Conservation (phyloP, 1,140 invertebrate species). For the Drosophila malerkotliana region DNA sequence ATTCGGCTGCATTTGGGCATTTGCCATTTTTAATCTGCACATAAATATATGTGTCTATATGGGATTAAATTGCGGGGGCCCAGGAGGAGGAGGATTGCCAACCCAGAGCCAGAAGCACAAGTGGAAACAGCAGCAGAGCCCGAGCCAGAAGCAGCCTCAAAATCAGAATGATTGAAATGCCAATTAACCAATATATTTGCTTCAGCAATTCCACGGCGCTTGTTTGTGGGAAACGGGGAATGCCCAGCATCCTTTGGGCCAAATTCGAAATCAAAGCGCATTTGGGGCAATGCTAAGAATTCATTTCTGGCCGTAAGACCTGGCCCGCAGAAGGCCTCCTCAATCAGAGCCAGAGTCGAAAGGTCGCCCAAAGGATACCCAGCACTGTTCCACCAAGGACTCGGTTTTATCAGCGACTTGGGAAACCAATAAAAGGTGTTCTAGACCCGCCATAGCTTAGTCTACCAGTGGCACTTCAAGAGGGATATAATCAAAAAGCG, state of each 20-base stretch:
- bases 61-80: background rate
- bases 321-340: slow-evolving; percentile 16
- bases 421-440: too few relatives aligned
- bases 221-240: slow-evolving; percentile 16
- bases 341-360: slow-evolving; percentile 46
- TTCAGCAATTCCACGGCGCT: slow-evolving; percentile 7
- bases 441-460: too few relatives aligned
- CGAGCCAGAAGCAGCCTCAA: background rate
- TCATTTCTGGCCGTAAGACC: slow-evolving; percentile 32
- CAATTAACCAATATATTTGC: slow-evolving; percentile 66
- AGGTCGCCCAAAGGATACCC: background rate
- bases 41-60: background rate
- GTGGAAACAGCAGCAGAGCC: background rate
- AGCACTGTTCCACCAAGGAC: too few relatives aligned
- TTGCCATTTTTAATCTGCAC: slow-evolving; percentile 33
- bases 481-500: too few relatives aligned
- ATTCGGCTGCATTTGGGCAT: slow-evolving; percentile 28
- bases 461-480: too few relatives aligned
- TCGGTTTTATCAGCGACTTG: too few relatives aligned
- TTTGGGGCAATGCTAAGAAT: slow-evolving; percentile 53
- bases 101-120: too few relatives aligned
- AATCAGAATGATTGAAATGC: slow-evolving; percentile 63
- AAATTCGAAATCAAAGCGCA: slow-evolving; percentile 60
- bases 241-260: slow-evolving; percentile 24
- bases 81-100: too few relatives aligned